Evolutionary conservation across 2,888 invertebrate genomes (phyloP).

Genomic region (Lithophane semibrunnea): DNA sequence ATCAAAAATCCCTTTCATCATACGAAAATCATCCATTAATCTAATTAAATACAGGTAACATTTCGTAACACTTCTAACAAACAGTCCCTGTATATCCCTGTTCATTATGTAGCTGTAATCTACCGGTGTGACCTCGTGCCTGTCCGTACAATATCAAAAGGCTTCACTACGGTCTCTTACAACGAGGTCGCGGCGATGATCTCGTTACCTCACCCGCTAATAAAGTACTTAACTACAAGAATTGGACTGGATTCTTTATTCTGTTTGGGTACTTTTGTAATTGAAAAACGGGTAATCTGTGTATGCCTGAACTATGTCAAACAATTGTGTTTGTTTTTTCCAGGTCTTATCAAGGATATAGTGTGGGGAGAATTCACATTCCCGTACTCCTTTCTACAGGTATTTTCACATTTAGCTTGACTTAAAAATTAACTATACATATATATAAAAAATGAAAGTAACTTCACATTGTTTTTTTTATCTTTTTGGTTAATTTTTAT

Average conservation of each 20-base stretch:
- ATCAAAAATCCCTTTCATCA: not conserved
- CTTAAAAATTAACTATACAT: not conserved
- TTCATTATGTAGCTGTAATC: constrained; percentile 38
- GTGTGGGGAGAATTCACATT: constrained; percentile 86
- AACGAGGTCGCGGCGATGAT: constrained; percentile 65
- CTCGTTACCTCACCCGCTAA: constrained; percentile 62
- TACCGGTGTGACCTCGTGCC: constrained; percentile 40
- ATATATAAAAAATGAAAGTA: not conserved
- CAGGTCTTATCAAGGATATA: constrained; percentile 87
- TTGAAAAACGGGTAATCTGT: not conserved
- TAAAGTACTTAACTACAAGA: constrained; percentile 39
- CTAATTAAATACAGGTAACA: constrained; percentile 19
- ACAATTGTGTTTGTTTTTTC: constrained; percentile 49
- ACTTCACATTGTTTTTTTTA: not conserved
- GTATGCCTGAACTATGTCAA: not conserved
- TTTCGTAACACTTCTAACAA: constrained; percentile 17
- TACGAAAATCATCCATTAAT: constrained; percentile 9
- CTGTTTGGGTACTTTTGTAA: constrained; percentile 19
- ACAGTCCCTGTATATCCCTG: constrained; percentile 9
- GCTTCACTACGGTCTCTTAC: constrained; percentile 59
- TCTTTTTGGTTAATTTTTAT: too few relatives aligned
- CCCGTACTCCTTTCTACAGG: constrained; percentile 87
- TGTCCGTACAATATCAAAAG: constrained; percentile 62
- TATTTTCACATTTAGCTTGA: constrained; percentile 65
- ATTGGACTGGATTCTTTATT: constrained; percentile 28